A percentile compares a stretch with the other conserved stretches of the same genome.
Evolutionary conservation across 2,888 invertebrate species (phyloP).

Genomic region (Aspidiotus rigidus): DNA sequence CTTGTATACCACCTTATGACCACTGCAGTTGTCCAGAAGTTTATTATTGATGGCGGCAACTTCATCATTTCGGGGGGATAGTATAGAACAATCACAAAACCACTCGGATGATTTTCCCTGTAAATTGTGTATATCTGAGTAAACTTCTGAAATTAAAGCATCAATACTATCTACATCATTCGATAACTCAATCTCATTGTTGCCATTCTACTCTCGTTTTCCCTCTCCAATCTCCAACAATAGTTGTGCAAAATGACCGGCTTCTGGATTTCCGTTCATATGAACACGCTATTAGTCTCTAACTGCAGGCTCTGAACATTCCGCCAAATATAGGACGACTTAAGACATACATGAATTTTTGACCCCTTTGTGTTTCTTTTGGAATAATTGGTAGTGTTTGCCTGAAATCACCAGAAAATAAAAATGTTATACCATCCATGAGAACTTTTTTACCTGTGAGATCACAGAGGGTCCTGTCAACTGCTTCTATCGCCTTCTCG

Average conservation of each 20-base stretch:
- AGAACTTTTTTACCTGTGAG: slow-evolving; percentile 31
- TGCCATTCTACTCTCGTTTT: too few relatives aligned
- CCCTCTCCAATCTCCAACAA: slow-evolving; percentile 39
- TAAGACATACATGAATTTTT: slow-evolving; percentile 12
- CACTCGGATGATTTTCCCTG: slow-evolving; percentile 29
- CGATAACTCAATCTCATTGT: slow-evolving; percentile 11
- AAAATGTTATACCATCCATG: slow-evolving; percentile 38
- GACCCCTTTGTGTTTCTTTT: background rate
- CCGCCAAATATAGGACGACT: slow-evolving; percentile 3
- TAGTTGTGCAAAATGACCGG: slow-evolving; percentile 39
- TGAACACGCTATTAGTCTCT: slow-evolving; percentile 39
- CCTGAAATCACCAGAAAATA: slow-evolving; percentile 23
- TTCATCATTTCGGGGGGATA: slow-evolving; percentile 28
- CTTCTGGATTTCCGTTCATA: slow-evolving; percentile 39
- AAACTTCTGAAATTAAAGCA: slow-evolving; percentile 9
- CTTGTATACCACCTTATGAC: too few relatives aligned
- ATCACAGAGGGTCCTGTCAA: slow-evolving; percentile 37
- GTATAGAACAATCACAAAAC: slow-evolving; percentile 29
- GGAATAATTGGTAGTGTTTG: slow-evolving; percentile 9
- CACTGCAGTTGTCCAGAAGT: too few relatives aligned
- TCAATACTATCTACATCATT: background rate
- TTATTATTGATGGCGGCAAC: slow-evolving; percentile 13
- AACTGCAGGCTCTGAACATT: slow-evolving; percentile 32
- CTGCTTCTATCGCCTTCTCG: slow-evolving; percentile 38
- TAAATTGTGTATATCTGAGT: too few relatives aligned